Conservation (phyloP, 2,888 invertebrate genomes). For the Azorinus chamasolen region DNA sequence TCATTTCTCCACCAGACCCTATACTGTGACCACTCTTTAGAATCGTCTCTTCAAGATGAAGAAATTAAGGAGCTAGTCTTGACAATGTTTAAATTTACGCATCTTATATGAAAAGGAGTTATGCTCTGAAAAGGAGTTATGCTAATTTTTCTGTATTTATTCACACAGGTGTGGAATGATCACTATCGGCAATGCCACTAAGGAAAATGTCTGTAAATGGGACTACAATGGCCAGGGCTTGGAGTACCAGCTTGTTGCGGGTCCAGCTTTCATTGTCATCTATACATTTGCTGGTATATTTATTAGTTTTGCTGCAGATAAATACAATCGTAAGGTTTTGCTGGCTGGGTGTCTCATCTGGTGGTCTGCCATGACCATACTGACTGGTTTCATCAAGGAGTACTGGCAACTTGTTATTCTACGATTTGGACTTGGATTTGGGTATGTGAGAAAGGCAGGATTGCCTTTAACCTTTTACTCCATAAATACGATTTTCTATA, state of each 20-base stretch:
- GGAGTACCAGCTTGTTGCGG: slow-evolving; percentile 96
- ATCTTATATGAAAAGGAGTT: no score
- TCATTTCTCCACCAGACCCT: no score
- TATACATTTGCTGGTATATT: slow-evolving; percentile 95
- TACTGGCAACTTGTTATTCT: slow-evolving; percentile 96
- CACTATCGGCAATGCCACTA: slow-evolving; percentile 40
- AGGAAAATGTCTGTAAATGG: slow-evolving; percentile 94
- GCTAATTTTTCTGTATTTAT: no score
- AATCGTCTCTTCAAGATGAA: no score
- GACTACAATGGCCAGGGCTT: slow-evolving; percentile 96
- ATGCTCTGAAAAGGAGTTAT: no score
- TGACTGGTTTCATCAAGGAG: slow-evolving; percentile 94
- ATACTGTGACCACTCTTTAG: no score
- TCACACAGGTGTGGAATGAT: slow-evolving; percentile 55
- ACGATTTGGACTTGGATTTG: slow-evolving; percentile 94
- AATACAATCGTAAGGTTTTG: slow-evolving; percentile 86
- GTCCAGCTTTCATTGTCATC: slow-evolving; percentile 96
- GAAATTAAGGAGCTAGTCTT: no score
- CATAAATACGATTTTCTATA: no score
- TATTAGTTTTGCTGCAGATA: slow-evolving; percentile 91
- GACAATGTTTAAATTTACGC: no score
- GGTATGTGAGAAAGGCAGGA: no score
- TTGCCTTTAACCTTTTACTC: no score
- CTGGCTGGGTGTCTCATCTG: slow-evolving; percentile 92
- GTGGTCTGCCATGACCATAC: slow-evolving; percentile 93